Conservation (phyloP, 2,888 invertebrate genomes). For the Pollenia labialis region DNA sequence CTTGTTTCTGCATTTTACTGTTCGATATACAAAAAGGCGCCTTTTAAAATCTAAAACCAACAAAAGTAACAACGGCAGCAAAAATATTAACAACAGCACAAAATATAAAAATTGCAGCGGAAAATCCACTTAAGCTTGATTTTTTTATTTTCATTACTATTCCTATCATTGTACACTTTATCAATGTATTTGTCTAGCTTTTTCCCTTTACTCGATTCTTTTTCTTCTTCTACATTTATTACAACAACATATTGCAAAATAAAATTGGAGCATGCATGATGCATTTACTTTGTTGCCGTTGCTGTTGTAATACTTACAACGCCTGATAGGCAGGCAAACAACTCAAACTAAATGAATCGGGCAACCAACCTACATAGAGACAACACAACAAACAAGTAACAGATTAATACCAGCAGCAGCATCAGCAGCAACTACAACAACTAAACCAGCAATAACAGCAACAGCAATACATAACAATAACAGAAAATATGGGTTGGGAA, state of each 20-base stretch:
- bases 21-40: slow-evolving; percentile 60
- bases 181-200: slow-evolving; percentile 64
- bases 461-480: slow-evolving; percentile 50
- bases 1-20: slow-evolving; percentile 22
- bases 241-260: slow-evolving; percentile 25
- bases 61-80: slow-evolving; percentile 44
- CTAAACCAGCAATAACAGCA: slow-evolving; percentile 26
- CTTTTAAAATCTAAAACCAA: slow-evolving; percentile 63
- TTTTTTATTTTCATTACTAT: slow-evolving; percentile 26
- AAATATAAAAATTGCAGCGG: slow-evolving; percentile 61
- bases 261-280: slow-evolving; percentile 68
- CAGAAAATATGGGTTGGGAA: slow-evolving; percentile 70
- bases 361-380: slow-evolving; percentile 49
- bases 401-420: slow-evolving; percentile 56
- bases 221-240: slow-evolving; percentile 34
- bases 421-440: slow-evolving; percentile 20
- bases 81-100: slow-evolving; percentile 28
- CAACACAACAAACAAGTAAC: slow-evolving; percentile 59
- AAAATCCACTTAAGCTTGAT: slow-evolving; percentile 64
- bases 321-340: slow-evolving; percentile 24
- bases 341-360: slow-evolving; percentile 28
- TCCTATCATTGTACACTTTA: slow-evolving; percentile 44
- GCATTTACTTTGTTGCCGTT: slow-evolving; percentile 23
- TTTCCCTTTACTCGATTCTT: slow-evolving; percentile 30
- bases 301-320: slow-evolving; percentile 40